Conservation (phyloP, 2,113 vertebrate genomes). For the Archilochus colubris region DNA sequence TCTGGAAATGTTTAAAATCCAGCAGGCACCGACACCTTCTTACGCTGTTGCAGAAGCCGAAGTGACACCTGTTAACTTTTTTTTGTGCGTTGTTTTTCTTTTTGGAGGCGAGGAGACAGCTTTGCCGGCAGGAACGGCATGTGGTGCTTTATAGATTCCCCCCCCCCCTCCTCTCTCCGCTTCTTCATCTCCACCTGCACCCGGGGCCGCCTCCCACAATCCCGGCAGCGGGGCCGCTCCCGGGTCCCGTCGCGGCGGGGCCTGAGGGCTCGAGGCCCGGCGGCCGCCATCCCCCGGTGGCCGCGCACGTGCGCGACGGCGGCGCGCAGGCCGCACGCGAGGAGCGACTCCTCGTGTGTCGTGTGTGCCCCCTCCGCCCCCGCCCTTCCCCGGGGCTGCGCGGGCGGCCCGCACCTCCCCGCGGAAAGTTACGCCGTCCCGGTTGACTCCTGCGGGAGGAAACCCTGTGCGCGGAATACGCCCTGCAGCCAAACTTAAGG, state of each 20-base stretch:
- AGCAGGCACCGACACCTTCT: background rate
- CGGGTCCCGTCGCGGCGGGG: background rate
- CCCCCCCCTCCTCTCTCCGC: no score
- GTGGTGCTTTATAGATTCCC: background rate
- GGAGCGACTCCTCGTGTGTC: no score
- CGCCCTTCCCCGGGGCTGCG: background rate
- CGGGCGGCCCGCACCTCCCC: background rate
- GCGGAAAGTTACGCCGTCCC: background rate
- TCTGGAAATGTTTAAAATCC: background rate
- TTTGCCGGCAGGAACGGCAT: background rate
- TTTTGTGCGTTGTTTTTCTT: background rate
- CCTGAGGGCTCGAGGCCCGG: background rate
- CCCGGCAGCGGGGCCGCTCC: background rate
- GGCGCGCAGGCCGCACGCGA: background rate
- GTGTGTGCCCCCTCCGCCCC: no score
- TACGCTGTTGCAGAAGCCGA: background rate
- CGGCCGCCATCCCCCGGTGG: background rate
- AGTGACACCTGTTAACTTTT: constrained; percentile 76
- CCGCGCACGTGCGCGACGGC: background rate
- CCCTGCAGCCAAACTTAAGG: constrained; percentile 26
- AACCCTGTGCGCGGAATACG: background rate
- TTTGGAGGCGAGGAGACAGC: background rate
- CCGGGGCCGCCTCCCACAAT: background rate
- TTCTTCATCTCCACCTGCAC: background rate
- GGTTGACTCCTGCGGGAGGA: background rate